These are phyloP conservation scores for Agrenia bidenticulata DNA, from an alignment of 2,888 invertebrate genomes.

Conservation along the genomic window DNA sequence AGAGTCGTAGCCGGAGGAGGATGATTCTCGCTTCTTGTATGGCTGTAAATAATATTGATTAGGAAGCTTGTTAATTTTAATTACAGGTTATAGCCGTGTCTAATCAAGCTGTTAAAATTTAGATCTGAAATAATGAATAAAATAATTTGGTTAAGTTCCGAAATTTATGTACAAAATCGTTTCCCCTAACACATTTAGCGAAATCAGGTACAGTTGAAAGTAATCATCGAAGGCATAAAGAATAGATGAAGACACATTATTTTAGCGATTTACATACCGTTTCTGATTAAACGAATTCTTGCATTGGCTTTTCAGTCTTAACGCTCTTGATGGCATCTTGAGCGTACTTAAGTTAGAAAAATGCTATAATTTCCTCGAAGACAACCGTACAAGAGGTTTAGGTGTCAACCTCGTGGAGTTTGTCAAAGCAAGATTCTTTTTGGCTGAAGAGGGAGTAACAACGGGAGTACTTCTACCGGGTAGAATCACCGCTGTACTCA, in stretches of 20 bases:
- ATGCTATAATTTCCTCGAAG: slow-evolving; percentile 17
- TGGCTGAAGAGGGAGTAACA: slow-evolving; percentile 37
- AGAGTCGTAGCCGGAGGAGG: slow-evolving; percentile 25
- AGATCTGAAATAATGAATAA: too few relatives aligned
- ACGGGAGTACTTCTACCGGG: slow-evolving; percentile 45
- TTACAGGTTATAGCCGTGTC: too few relatives aligned
- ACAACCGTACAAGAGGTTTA: not conserved
- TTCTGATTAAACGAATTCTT: not conserved
- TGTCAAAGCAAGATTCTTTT: slow-evolving; percentile 38
- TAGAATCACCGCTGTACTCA: slow-evolving; percentile 48
- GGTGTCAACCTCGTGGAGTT: slow-evolving; percentile 15
- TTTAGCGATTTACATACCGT: slow-evolving; percentile 3
- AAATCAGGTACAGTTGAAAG: too few relatives aligned
- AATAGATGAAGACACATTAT: too few relatives aligned
- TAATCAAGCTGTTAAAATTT: too few relatives aligned
- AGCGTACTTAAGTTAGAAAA: not conserved
- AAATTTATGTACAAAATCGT: too few relatives aligned
- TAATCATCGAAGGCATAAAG: too few relatives aligned
- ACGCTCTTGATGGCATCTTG: slow-evolving; percentile 9
- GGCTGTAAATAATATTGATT: not conserved
- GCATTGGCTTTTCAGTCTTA: slow-evolving; percentile 26
- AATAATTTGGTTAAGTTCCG: too few relatives aligned
- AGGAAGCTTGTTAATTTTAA: too few relatives aligned
- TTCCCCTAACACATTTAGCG: too few relatives aligned
- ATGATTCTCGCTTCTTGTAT: slow-evolving; percentile 25